Base-by-base conservation (phyloP, 2,888 invertebrate genomes). In the Proisotoma minuta region DNA sequence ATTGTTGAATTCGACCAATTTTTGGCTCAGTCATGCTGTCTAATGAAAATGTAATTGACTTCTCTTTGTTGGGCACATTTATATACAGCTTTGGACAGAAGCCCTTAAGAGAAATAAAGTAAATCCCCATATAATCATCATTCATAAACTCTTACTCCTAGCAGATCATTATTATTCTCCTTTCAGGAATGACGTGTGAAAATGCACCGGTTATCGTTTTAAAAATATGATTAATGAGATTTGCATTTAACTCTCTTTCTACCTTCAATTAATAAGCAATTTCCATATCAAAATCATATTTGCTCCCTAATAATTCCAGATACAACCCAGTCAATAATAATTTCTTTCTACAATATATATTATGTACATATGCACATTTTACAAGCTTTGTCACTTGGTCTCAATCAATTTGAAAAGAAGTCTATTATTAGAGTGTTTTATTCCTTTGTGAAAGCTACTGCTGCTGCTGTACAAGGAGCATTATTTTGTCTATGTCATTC, bases 1-100 rank as follows among this genome's bases (percentile, higher is more conserved):
- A 50, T 43, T 62, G 40, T 24, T 50, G 27, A 50, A 23, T 24
- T 18, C 27, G n/a, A 15, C 15, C 15, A 34, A 23, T 4, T 69
- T 70, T 66, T 66, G 61, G 68, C 72, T 62, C 70, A 69, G 48
- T 72, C 72, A 72, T 72, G 60, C 66, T 68, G 53, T 63, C 66
- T 72, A 72, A 72, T 72, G 72, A 72, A 70, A 72, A 68, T 72
- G 64, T 72, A 70, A 72, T 72, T 70, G 72, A 72, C 72, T 72
- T 72, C 63, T 70, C 70, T 69, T 71, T 72, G 67, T 69, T 68
- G 63, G 63, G 64, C 60, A 65, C 62, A 60, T 63, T 68, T 64
- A 68, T 50, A 60, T 54, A 54, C 57, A 57, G 43, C 62, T 57
- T 12, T 48, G 58, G 28, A 29, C n/a, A 12, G 39, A 59, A 39